Evolutionary conservation across 2,888 invertebrate genomes (phyloP).

Genomic region (Willowsia nigromaculata): DNA sequence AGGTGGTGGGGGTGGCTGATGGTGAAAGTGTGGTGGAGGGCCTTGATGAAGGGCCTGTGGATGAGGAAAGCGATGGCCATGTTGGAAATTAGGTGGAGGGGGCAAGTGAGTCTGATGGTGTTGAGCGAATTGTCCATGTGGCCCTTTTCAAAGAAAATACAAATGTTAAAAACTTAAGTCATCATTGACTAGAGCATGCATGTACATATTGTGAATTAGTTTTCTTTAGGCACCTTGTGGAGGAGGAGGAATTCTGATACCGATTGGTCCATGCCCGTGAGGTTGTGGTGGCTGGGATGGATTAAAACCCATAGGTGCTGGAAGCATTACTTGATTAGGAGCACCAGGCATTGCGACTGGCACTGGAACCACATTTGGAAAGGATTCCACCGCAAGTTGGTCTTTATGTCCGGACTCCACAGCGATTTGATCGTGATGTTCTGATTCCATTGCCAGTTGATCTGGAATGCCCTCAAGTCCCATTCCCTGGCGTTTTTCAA

Average conservation of each 20-base stretch:
- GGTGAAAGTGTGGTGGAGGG: constrained; percentile 70
- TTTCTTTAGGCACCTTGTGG: constrained; percentile 46
- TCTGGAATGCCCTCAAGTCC: constrained; percentile 75
- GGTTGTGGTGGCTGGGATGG: constrained; percentile 63
- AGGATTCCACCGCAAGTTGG: constrained; percentile 69
- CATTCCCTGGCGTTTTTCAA: constrained; percentile 76
- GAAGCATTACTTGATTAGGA: constrained; percentile 75
- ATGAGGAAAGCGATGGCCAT: constrained; percentile 62
- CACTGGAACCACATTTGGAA: constrained; percentile 73
- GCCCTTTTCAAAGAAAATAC: constrained; percentile 37
- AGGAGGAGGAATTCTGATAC: constrained; percentile 58
- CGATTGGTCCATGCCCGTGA: constrained; percentile 59
- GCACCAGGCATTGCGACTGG: constrained; percentile 75
- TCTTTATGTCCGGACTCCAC: constrained; percentile 72
- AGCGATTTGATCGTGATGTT: constrained; percentile 74
- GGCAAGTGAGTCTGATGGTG: constrained; percentile 59
- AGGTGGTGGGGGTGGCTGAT: constrained; percentile 60
- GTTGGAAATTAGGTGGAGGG: constrained; percentile 67
- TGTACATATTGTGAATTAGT: neutral
- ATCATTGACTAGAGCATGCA: neutral
- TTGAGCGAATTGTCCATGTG: constrained; percentile 70
- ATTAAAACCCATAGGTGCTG: constrained; percentile 73
- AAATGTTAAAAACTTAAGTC: neutral
- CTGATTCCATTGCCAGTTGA: constrained; percentile 77
- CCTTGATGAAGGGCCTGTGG: constrained; percentile 71